Conservation (phyloP, 2,888 invertebrate species). For the Coelopa pilipes region DNA sequence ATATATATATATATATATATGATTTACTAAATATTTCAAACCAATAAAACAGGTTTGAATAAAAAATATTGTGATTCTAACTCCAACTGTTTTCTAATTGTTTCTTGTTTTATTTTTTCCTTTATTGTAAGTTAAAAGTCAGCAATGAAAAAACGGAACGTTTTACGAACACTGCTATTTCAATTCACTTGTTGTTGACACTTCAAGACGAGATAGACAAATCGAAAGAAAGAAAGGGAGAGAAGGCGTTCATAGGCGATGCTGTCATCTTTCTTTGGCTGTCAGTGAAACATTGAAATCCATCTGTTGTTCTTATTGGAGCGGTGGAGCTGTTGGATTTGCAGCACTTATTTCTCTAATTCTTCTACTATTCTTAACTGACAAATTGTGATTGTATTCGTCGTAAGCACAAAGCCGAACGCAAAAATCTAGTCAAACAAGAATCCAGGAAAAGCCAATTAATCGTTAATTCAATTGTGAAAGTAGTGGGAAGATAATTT, state of each 20-base stretch:
- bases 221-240: no score
- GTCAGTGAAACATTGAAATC: conserved; percentile 3
- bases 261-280: conserved; percentile 14
- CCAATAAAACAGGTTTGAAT: neutral
- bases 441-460: neutral
- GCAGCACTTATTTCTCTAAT: neutral
- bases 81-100: no score
- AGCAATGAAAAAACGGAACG: no score
- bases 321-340: neutral
- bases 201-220: no score
- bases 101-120: no score
- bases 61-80: neutral
- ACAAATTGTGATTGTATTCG: conserved; percentile 7
- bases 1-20: no score
- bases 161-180: no score
- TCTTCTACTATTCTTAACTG: neutral
- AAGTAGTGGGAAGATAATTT: no score
- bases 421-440: conserved; percentile 1
- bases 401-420: neutral
- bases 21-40: no score
- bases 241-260: neutral
- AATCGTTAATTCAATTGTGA: no score
- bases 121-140: no score
- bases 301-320: neutral
- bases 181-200: no score